Percentiles rank a stretch among this genome's conserved stretches.
Evolutionary conservation across 92 coral and sea anemone species (phyloP).

Genomic region (Zoanthus solanderi): DNA sequence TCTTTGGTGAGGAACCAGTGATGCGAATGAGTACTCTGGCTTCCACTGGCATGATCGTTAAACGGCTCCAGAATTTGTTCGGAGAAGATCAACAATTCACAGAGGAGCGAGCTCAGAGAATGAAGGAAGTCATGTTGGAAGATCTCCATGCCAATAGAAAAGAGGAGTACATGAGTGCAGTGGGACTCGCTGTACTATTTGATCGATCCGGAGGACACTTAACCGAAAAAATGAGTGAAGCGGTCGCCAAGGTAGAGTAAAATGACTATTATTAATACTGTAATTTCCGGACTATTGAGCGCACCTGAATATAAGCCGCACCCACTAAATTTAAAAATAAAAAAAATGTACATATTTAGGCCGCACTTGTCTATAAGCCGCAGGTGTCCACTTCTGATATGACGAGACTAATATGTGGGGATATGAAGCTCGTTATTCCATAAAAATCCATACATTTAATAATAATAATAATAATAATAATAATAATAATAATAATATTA

Average conservation of each 20-base stretch:
- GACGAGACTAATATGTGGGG: too few species aligned
- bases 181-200: conserved; percentile 76
- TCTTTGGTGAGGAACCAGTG: conserved; percentile 76
- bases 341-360: too few species aligned
- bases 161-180: conserved; percentile 84
- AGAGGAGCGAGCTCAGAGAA: conserved; percentile 67
- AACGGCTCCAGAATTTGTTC: conserved; percentile 66
- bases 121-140: conserved; percentile 76
- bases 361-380: too few species aligned
- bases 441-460: too few species aligned
- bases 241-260: conserved; percentile 50
- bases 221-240: conserved; percentile 66
- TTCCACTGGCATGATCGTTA: conserved; percentile 67
- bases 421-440: too few species aligned
- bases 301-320: too few species aligned
- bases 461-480: too few species aligned
- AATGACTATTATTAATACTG: neutral
- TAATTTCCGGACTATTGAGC: too few species aligned
- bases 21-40: conserved; percentile 80
- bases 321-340: too few species aligned
- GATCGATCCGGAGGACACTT: conserved; percentile 86
- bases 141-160: conserved; percentile 74
- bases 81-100: conserved; percentile 80
- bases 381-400: too few species aligned
- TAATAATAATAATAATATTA: too few species aligned